Conservation (phyloP, 1,140 invertebrate species). For the Anastrepha obliqua region DNA sequence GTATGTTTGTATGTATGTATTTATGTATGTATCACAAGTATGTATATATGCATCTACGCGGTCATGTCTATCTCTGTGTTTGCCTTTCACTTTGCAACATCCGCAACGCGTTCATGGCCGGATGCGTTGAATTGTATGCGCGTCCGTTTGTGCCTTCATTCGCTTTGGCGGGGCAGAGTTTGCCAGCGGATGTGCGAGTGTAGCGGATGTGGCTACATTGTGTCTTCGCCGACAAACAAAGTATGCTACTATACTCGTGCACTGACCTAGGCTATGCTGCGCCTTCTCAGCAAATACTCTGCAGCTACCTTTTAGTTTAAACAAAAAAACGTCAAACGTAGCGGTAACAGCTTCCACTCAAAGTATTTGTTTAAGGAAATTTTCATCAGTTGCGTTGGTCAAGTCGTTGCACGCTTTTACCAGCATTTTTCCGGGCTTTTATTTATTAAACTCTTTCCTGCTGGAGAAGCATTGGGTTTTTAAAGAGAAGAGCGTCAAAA, state of each 20-base stretch:
- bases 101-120: conserved; percentile 21
- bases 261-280: too few species aligned
- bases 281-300: too few species aligned
- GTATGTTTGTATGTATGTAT: not conserved
- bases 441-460: not conserved
- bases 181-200: conserved; percentile 17
- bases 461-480: not conserved
- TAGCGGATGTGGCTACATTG: conserved; percentile 11
- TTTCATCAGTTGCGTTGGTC: not conserved
- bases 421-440: not conserved
- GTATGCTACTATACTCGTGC: not conserved
- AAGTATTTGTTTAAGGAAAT: conserved; percentile 35
- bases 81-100: conserved; percentile 14
- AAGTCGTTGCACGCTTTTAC: conserved; percentile 16
- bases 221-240: not conserved
- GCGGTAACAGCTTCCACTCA: conserved; percentile 23
- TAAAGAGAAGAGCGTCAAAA: not conserved
- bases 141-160: not conserved
- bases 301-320: not conserved
- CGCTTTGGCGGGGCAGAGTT: not conserved
- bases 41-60: not conserved
- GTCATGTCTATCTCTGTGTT: not conserved
- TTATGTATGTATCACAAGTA: not conserved
- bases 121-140: conserved; percentile 13
- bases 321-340: not conserved